Conservation (phyloP, 2,113 vertebrate species). For the Chaetura pelagica region DNA sequence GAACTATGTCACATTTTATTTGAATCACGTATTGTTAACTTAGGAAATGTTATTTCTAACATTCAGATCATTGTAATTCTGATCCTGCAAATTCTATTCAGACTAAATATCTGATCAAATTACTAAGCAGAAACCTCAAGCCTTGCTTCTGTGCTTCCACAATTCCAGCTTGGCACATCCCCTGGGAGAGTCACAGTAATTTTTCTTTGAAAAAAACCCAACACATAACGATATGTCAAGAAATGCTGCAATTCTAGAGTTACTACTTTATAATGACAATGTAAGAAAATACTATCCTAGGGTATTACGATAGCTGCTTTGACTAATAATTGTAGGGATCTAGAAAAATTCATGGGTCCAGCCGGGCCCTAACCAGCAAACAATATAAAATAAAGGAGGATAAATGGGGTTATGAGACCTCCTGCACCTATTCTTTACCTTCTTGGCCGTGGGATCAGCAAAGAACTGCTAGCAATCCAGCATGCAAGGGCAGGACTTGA, state of each 20-base stretch:
- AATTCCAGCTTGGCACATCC: background rate
- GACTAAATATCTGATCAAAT: background rate
- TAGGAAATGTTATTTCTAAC: background rate
- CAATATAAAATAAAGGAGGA: background rate
- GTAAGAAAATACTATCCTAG: background rate
- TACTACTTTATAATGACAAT: background rate
- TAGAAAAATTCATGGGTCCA: background rate
- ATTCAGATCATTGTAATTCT: background rate
- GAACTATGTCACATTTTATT: background rate
- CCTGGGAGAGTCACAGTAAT: background rate
- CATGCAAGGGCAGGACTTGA: background rate
- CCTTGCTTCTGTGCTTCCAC: background rate
- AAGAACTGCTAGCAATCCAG: background rate
- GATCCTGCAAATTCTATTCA: background rate
- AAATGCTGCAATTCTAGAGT: slow-evolving; percentile 3
- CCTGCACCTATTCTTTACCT: background rate
- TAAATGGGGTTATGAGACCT: background rate
- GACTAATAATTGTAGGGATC: background rate
- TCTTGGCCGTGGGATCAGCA: background rate
- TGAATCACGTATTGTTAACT: background rate
- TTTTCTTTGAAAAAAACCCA: background rate
- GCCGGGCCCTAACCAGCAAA: background rate
- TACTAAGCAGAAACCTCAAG: background rate
- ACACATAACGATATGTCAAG: background rate
- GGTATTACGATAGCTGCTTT: background rate